Conservation (phyloP, 2,113 vertebrate genomes). For the Myrmecobius fasciatus region DNA sequence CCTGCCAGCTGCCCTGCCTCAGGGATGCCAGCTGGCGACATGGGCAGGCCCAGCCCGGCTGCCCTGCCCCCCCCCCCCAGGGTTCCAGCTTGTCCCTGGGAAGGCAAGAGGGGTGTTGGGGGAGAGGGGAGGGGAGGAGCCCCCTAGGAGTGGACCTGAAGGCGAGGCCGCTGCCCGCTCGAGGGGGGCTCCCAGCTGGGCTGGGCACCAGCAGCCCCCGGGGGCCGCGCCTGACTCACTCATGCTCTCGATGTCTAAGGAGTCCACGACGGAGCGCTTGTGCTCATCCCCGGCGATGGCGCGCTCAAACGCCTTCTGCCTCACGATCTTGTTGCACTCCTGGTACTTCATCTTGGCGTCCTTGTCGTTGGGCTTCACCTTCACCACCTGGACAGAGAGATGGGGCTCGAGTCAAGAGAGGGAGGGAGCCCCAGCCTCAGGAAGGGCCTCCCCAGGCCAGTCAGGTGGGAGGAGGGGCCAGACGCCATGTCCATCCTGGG, state of each 20-base stretch:
- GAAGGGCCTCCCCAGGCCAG: neutral
- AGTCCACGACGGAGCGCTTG: constrained; percentile 93
- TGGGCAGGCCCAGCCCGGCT: no score
- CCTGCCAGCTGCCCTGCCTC: neutral
- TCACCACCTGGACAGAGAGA: constrained; percentile 87
- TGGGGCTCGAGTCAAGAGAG: accelerated
- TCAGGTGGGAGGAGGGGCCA: neutral
- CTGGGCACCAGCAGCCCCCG: neutral
- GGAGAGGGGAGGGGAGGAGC: neutral
- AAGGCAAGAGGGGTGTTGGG: no score
- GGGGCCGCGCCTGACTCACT: constrained; percentile 83
- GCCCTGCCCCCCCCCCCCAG: no score
- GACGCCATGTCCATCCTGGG: no score
- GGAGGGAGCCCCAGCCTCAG: neutral
- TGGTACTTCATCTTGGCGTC: constrained; percentile 96
- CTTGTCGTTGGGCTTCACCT: constrained; percentile 93
- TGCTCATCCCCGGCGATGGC: constrained; percentile 94
- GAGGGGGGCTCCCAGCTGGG: neutral
- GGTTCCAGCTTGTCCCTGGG: no score
- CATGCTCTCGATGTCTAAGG: constrained; percentile 96
- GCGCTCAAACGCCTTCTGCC: constrained; percentile 95
- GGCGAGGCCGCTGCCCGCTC: no score
- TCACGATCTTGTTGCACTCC: constrained; percentile 95
- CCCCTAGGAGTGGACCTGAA: neutral
- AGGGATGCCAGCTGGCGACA: neutral